Base-by-base conservation (phyloP, 2,888 invertebrate species). In the Apoderus coryli region DNA sequence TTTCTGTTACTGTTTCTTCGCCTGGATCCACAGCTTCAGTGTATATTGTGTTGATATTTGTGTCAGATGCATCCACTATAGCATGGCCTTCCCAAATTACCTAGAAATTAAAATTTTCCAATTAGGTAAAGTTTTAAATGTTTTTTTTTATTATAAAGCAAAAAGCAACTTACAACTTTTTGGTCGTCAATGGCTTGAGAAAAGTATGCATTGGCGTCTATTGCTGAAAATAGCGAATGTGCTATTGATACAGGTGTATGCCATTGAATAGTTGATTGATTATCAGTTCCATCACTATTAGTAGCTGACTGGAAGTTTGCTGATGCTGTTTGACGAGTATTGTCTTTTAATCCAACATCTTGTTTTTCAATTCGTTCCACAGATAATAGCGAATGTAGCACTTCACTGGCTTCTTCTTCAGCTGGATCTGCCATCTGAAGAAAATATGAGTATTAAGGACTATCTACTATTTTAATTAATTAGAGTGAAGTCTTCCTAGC, bases 381-480 rank as follows among this genome's bases (percentile, higher is more conserved):
- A 5, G 73, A 72, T 32, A 75, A 55, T 37, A 75, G 55, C 10
- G 73, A 71, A 50, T 74, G 73, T 31, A 76, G 58, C 24, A 76
- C 74, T 57, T 75, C 75, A 47, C 72, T 75, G 11, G 75, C 75
- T 53, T 75, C 75, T 53, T 73, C 74, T 57, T 74, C 76, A 16
- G 74, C 74, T 36, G 69, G 65, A 52, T 71, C 71, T 44, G 70
- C 67, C 70, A 71, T 69, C 58, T 66, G 64, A 61, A 53, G 59
- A 12, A 11, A 11, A 26, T 26, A n/a, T n/a, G n/a, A n/a, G n/a
- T n/a, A n/a, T n/a, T n/a, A n/a, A n/a, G n/a, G n/a, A 19, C 22
- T 29, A n/a, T 3, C 22, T 10, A 22, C n/a, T 22, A 22, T 22
- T 10, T 10, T 10, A 22, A 22, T 22, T 22, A 22, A 10, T 22